Conservation (phyloP, 2,888 invertebrate species). For the Aphidius colemani region DNA sequence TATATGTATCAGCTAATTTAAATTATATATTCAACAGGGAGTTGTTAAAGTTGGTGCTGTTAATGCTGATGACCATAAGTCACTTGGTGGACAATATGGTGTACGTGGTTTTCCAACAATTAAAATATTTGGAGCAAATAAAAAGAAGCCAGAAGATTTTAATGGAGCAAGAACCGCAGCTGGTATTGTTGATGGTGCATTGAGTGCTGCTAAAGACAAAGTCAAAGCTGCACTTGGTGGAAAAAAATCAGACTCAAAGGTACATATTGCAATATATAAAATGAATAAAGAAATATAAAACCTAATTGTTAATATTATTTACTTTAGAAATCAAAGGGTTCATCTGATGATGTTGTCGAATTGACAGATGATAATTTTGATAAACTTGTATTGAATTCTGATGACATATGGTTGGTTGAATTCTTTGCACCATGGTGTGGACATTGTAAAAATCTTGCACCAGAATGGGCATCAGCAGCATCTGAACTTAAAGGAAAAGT, state of each 20-base stretch:
- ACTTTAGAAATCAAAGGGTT: conserved; percentile 45
- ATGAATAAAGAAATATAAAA: not conserved
- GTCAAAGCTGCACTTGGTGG: conserved; percentile 74
- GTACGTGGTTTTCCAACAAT: conserved; percentile 94
- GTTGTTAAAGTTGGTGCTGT: conserved; percentile 93
- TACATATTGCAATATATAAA: not conserved
- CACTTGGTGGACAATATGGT: conserved; percentile 77
- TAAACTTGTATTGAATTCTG: conserved; percentile 85
- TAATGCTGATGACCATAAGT: conserved; percentile 87
- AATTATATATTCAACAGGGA: conserved; percentile 65
- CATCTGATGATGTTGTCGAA: conserved; percentile 75
- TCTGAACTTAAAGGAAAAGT: conserved; percentile 93
- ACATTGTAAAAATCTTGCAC: conserved; percentile 94
- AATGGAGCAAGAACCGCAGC: conserved; percentile 85
- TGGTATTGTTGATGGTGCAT: conserved; percentile 81
- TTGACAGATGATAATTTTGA: conserved; percentile 97
- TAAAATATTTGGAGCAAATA: conserved; percentile 88
- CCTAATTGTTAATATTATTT: not conserved
- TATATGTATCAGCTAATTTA: not conserved
- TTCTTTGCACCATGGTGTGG: conserved; percentile 98
- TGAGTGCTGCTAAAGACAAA: conserved; percentile 78
- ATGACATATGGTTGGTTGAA: conserved; percentile 97
- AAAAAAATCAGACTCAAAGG: conserved; percentile 51
- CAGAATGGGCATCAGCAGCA: conserved; percentile 96
- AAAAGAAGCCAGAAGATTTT: conserved; percentile 81